phyloP scores from a whole-genome alignment of 2,113 vertebrate species.

The Anguilla japonica region DNA sequence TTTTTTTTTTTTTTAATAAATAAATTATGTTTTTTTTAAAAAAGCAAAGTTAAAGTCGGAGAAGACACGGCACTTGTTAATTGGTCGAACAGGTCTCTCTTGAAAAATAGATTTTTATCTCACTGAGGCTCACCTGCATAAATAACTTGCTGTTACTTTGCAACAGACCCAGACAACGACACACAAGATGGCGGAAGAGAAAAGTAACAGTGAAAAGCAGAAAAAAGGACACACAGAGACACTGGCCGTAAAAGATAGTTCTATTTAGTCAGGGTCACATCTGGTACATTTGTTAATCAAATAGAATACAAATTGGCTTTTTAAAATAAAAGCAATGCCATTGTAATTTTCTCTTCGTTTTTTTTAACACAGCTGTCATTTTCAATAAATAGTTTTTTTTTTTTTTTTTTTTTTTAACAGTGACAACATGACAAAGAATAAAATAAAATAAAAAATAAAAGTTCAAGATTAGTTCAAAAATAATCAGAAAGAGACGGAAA shows the following conservation, averaged over 20 bases:
- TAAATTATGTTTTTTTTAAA: no score
- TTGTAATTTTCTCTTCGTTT: conserved; percentile 57
- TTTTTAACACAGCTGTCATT: conserved; percentile 58
- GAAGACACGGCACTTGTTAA: no score
- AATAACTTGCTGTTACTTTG: no score
- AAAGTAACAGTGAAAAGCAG: neutral
- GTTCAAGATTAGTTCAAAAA: conserved; percentile 44
- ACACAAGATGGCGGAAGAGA: neutral
- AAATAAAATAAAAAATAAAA: conserved; percentile 47
- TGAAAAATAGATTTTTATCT: no score
- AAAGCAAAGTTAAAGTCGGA: no score
- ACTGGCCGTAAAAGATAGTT: conserved; percentile 64
- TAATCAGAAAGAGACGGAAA: conserved; percentile 38
- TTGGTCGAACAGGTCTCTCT: no score
- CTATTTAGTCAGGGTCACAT: conserved; percentile 69
- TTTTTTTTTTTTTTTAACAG: conserved; percentile 51
- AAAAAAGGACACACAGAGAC: neutral
- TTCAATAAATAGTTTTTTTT: conserved; percentile 75
- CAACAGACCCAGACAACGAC: neutral
- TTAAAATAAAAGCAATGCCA: conserved; percentile 73
- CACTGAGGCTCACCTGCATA: no score
- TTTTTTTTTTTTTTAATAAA: no score
- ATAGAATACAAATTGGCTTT: conserved; percentile 72
- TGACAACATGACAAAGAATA: conserved; percentile 46
- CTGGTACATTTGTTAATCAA: conserved; percentile 67